Evolutionary conservation across 1,140 invertebrate genomes (phyloP).

Genomic region (Penaeus chinensis): DNA sequence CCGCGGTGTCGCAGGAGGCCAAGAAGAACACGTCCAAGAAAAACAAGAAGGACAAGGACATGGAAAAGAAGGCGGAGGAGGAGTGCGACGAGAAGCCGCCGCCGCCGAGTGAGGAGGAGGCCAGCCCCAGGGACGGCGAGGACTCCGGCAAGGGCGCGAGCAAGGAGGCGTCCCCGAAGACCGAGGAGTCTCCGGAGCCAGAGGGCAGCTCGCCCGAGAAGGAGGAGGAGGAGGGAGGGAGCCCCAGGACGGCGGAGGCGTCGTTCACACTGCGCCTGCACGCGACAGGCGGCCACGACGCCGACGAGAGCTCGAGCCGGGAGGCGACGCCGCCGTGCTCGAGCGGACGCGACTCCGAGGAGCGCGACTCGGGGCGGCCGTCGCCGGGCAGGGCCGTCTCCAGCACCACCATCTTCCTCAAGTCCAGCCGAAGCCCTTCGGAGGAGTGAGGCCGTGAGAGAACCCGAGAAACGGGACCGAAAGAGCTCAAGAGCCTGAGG

Average conservation of each 20-base stretch:
- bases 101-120: neutral
- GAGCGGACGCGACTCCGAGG: conserved; percentile 22
- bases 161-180: neutral
- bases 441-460: conserved; percentile 19
- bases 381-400: conserved; percentile 25
- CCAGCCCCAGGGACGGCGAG: neutral
- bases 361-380: conserved; percentile 28
- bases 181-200: neutral
- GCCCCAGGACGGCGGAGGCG: conserved; percentile 23
- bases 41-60: conserved; percentile 35
- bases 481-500: too few relatives aligned
- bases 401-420: conserved; percentile 48
- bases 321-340: conserved; percentile 33
- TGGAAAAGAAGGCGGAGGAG: neutral
- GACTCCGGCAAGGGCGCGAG: neutral
- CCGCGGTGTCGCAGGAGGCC: conserved; percentile 48
- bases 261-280: conserved; percentile 34
- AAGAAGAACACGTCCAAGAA: conserved; percentile 26
- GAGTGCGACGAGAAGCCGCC: conserved; percentile 6
- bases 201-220: neutral
- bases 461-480: too few relatives aligned
- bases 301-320: conserved; percentile 36
- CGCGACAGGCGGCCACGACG: neutral
- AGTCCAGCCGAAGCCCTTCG: conserved; percentile 38
- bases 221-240: conserved; percentile 9